Evolutionary conservation across 2,113 vertebrate genomes (phyloP), one percentile per base, ranked within the genome.

Genomic region (Eulemur rufifrons): DNA sequence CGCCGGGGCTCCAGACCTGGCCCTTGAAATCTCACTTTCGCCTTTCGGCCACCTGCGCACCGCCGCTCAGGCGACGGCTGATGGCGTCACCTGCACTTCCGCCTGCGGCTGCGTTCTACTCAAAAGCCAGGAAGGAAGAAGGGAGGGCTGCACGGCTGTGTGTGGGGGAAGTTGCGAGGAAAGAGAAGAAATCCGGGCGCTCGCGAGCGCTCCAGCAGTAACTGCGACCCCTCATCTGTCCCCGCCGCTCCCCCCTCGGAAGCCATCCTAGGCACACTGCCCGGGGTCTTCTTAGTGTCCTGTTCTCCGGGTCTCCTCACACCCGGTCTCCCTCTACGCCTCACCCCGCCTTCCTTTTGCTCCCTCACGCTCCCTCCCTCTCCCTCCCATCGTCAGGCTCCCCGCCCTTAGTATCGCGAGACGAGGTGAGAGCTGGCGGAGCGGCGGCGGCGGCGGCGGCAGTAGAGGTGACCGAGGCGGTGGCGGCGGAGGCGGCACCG

Each of bases 401-500:
- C 97, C 97, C 92, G 6, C 95, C 61, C 90, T 91, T 97, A 96
- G 81, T 98, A 98, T 98, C 98, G 98, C 98, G 98, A 98, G 98
- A 98, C 69, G 98, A 97, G 88, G 96, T 95, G 96, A 98, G 96
- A 97, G 97, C 97, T 98, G 97, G 95, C 89, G 96, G 98, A 97
- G 95, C 97, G 83, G 97, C 97, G 97, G 95, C 97, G 93, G 39
- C 97, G 96, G 98, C 96, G 94, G 97, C 97, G 96, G 98, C 98
- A 95, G 96, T 98, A 98, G 98, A 98, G 98, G 98, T 98, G 98
- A 98, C 98, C 98, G 98, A 98, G 97, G 96, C 96, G 95, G 98
- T 96, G 95, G 97, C 97, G 97, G 96, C 94, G 86, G 91, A 61
- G 95, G 93, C 91, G 94, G 94, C 89, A 21, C 78, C 54, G 95